Base-by-base conservation (phyloP, 2,113 vertebrate genomes). In the Platanista minor region DNA sequence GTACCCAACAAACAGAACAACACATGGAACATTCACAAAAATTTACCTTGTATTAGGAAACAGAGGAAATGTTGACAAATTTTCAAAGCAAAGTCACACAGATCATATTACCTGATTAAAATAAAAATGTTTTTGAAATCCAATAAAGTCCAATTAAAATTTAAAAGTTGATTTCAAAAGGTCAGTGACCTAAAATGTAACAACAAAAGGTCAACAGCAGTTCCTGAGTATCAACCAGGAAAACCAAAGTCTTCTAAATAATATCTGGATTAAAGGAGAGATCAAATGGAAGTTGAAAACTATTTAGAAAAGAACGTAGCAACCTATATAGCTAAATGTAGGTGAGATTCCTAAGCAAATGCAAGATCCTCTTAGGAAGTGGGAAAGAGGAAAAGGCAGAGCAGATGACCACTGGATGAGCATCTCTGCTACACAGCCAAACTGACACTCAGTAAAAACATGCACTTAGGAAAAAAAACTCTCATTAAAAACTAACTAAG, bases 111-210 rank as follows among this genome's bases (percentile, higher is more conserved):
- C 39, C 17, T 49, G 46, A 29, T 39, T 93, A 12, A 46, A 91
- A 39, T 87, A 6, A 87, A 74, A n/a, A 87, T 71, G 49, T 61
- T 75, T 86, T 62, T 81, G n/a, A 87, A 93, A 86, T 96, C 27
- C 54, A 81, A 80, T 80, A 88, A 92, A 82, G 78, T 80, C 31
- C 54, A 93, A 81, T 72, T 78, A 89, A 88, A 88, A 89, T 49
- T 46, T 61, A 43, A 69, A 66, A 90, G 49, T 81, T 75, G 62
- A 69, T 43, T 39, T 82, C n/a, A 93, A 61, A 90, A 83, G 27
- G 3, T 83, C 29, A 77, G 36, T 18, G 66, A 93, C 39, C 54
- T 59, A 81, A 81, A 67, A 67, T 33, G 21, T 95, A 71, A 92
- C 13, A 74, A 69, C 12, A 29, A 49, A 89, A 54, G 12, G 17